A percentile compares a stretch with the other conserved stretches of the same genome.
These are phyloP conservation scores for Pseudococcus longispinus DNA, from an alignment of 2,888 invertebrate species.

Conservation along the genomic window DNA sequence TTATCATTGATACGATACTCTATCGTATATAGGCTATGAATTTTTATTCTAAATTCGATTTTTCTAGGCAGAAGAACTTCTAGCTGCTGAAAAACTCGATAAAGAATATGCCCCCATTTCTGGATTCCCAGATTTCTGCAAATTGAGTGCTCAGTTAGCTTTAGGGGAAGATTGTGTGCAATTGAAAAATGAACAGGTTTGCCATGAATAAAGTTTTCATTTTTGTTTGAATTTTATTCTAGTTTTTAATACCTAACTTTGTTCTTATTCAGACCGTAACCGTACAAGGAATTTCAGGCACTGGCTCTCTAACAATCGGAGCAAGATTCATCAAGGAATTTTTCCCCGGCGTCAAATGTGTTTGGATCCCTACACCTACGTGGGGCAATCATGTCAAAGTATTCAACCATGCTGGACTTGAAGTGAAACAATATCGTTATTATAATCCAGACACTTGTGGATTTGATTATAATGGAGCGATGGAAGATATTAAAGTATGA, in stretches of 20 bases:
- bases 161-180: slow-evolving; percentile 81
- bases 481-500: slow-evolving; percentile 83
- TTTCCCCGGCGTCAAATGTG: slow-evolving; percentile 79
- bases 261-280: slow-evolving; percentile 68
- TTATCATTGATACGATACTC: background rate
- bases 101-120: slow-evolving; percentile 95
- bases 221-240: background rate
- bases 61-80: slow-evolving; percentile 80
- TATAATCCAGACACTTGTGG: slow-evolving; percentile 93
- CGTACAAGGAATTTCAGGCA: slow-evolving; percentile 91
- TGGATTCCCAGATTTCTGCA: slow-evolving; percentile 84
- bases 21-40: background rate
- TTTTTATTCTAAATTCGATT: background rate
- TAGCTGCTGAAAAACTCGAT: slow-evolving; percentile 76
- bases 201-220: background rate
- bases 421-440: slow-evolving; percentile 89
- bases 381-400: slow-evolving; percentile 99
- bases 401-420: slow-evolving; percentile 85
- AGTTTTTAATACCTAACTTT: background rate
- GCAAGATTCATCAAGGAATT: slow-evolving; percentile 84
- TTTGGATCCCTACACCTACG: slow-evolving; percentile 90
- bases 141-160: slow-evolving; percentile 84
- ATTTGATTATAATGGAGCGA: slow-evolving; percentile 86
- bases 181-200: slow-evolving; percentile 51
- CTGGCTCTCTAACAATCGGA: slow-evolving; percentile 94